phyloP scores from a whole-genome alignment of 2,888 invertebrate genomes.

The Galerucella calmariensis region DNA sequence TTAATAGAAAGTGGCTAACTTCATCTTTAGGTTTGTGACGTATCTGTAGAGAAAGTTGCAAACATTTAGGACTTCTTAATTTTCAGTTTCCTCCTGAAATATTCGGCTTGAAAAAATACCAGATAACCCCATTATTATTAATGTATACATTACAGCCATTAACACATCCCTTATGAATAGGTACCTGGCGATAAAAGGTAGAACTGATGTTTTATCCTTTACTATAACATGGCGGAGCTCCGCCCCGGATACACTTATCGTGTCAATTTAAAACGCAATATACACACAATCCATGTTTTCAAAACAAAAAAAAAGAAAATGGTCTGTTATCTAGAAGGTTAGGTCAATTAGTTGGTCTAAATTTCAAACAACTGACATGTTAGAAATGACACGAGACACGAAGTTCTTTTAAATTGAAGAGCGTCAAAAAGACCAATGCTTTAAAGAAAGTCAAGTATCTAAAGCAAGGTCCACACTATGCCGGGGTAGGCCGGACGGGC shows the following conservation, averaged over 20 bases:
- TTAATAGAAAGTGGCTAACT: too few relatives aligned
- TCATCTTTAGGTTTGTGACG: too few relatives aligned
- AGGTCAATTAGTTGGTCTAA: background rate
- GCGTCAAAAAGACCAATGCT: too few relatives aligned
- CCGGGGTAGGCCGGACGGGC: too few relatives aligned
- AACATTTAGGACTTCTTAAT: too few relatives aligned
- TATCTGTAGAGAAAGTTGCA: too few relatives aligned
- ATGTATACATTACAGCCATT: constrained; percentile 24
- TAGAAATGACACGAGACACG: too few relatives aligned
- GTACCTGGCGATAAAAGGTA: constrained; percentile 54
- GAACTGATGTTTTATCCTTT: constrained; percentile 60
- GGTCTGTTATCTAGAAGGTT: background rate
- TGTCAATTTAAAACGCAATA: constrained; percentile 53
- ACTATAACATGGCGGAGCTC: constrained; percentile 61
- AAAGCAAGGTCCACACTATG: too few relatives aligned
- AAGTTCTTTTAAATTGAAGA: too few relatives aligned
- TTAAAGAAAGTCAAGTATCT: background rate
- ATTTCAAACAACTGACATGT: background rate
- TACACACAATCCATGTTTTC: constrained; percentile 27
- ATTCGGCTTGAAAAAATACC: too few relatives aligned
- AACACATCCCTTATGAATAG: constrained; percentile 11
- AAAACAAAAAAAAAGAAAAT: background rate
- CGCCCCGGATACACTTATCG: constrained; percentile 61
- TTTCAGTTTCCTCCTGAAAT: too few relatives aligned
- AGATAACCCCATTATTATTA: background rate